Conservation (phyloP, 2,797 vertebrate species). For the Paratrypauchen microcephalus region DNA sequence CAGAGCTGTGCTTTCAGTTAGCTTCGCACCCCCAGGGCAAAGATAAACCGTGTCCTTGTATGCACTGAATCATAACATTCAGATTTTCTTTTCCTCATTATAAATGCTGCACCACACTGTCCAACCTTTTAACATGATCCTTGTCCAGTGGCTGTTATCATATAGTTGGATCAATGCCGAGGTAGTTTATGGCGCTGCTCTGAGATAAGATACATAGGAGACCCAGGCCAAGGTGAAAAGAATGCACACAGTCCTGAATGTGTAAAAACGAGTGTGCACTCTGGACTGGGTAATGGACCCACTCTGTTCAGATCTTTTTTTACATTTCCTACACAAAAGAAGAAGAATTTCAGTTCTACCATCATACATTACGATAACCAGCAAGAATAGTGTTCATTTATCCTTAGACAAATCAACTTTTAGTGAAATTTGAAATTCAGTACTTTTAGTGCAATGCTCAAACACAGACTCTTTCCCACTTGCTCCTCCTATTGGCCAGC, state of each 20-base stretch:
- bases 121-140: background rate
- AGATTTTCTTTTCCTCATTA: background rate
- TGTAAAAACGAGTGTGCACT: background rate
- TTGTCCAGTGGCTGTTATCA: background rate
- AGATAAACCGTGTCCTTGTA: background rate
- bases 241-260: background rate
- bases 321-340: background rate
- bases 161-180: background rate
- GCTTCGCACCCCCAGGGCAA: no score
- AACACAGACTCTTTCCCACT: no score
- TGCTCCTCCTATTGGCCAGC: no score
- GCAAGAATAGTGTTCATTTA: background rate
- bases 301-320: background rate
- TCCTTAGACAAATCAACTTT: no score
- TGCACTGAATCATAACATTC: background rate
- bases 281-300: background rate
- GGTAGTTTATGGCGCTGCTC: background rate
- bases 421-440: no score
- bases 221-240: background rate
- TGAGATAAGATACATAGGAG: background rate
- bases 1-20: no score
- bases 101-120: background rate
- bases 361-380: no score
- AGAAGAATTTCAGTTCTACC: background rate
- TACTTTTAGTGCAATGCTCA: no score